Evolutionary conservation across 2,113 vertebrate species (phyloP), one percentile per base, ranked within the genome.

Genomic region (Phrynosoma platyrhinos): DNA sequence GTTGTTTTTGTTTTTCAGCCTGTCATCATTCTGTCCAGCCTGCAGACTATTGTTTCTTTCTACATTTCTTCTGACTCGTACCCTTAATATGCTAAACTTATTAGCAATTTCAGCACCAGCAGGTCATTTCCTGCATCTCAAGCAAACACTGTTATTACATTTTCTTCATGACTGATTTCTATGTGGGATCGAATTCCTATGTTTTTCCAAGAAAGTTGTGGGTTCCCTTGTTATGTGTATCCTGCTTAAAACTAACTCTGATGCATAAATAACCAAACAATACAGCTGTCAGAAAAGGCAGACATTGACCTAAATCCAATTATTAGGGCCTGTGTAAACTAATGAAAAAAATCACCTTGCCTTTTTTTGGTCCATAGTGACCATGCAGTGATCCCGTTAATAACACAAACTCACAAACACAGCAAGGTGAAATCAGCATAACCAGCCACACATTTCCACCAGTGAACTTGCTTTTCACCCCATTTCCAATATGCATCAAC

Each of bases 91-190:
- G 71, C 13, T 75, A 64, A 30, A 55, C 55, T 76, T 66, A 82
- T 87, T 32, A 69, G 3, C 47, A 79, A 2, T 83, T 36, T 30
- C 30, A 71, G 21, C 4, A 9, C 87, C 79, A 55, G n/a, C 0
- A 0, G 30, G 3, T 0, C 55, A 25, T 81, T 84, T 87, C 74
- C 69, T 40, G 30, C 0, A 1, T 47, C 77, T 85, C 55, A 40
- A 9, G n/a, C 55, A 84, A 82, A 64, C 36, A 55, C 47, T 25
- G 10, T 74, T 64, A 36, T 55, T 82, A 66, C 72, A 66, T 76
- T 68, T 85, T 80, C 85, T 88, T 88, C 47, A 32, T 23, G 42
- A 77, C n/a, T n/a, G 71, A 83, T 32, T 62, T 71, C 25, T 58
- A 30, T 2, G 25, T 36, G 42, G 52, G 2, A 8, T 47, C 18